Evolutionary conservation across 1,140 invertebrate genomes (phyloP), one percentile per base, ranked within the genome.

Genomic region (Zaprionus inermis): DNA sequence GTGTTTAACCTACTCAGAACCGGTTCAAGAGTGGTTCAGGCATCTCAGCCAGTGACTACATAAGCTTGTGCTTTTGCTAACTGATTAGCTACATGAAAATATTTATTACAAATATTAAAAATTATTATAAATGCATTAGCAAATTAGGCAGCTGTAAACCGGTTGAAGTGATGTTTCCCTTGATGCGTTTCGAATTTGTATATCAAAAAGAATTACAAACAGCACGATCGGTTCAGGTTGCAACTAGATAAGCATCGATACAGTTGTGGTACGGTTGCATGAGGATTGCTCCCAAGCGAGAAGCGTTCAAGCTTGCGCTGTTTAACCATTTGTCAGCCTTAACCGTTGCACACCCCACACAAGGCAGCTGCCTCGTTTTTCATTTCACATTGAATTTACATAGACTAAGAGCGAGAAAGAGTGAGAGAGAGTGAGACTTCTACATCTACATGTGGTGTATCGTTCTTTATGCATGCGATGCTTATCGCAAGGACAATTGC

Each of bases 401-500:
- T 86, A 79, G 49, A 18, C 44, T 20, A 11, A 49, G 38, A 44
- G 38, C 16, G 14, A 44, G 24, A 1, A 5, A 4, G 24, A 28
- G 24, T 2, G 22, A 28, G 24, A 1, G 24, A 28, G 24, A 28
- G 24, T 5, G 24, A 4, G 24, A 16, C 7, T 9, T 9, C 36
- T 38, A 6, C n/a, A 41, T 41, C 38, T 16, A 16, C n/a, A 44
- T 44, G 38, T 36, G 34, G 1, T 46, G 24, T 44, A 56, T 46
- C 61, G 32, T 32, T 51, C 24, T 30, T 44, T 22, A 49, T 49
- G 44, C 20, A 16, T 41, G 20, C 52, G 79, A 86, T 83, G 63
- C 68, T 82, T 79, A 88, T 88, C 83, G 63, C 18, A 60, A 69
- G 71, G 51, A 88, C 84, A 89, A 89, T 89, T 88, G 84, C 59